Evolutionary conservation across 1,140 invertebrate species (phyloP).

Genomic region (Hycleus phaleratus): DNA sequence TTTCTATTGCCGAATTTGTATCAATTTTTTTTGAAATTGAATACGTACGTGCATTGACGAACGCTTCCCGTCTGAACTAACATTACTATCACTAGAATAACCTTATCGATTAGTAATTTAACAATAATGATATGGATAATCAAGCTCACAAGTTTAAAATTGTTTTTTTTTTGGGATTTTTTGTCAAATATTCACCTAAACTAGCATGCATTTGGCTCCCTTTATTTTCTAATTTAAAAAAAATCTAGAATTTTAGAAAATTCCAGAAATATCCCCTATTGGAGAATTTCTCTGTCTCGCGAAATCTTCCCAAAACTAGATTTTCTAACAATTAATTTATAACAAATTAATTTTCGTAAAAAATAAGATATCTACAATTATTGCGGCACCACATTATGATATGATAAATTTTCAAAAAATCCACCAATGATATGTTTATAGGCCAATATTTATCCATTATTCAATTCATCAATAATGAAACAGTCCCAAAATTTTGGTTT

Average conservation of each 20-base stretch:
- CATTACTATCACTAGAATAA: conserved; percentile 4
- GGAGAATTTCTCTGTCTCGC: conserved; percentile 25
- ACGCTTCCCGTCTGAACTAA: conserved; percentile 11
- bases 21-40: conserved; percentile 10
- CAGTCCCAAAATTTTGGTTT: conserved; percentile 3
- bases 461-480: neutral
- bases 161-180: neutral
- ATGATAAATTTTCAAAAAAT: conserved; percentile 19
- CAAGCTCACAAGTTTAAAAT: conserved; percentile 26
- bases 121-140: conserved; percentile 29
- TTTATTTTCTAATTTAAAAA: conserved; percentile 12
- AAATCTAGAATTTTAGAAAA: conserved; percentile 4
- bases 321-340: too few species aligned
- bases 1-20: neutral
- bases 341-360: neutral
- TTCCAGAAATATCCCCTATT: conserved; percentile 11
- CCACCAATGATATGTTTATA: conserved; percentile 31
- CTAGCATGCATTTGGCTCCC: conserved; percentile 24
- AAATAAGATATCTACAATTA: conserved; percentile 20
- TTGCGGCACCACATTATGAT: conserved; percentile 30
- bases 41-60: conserved; percentile 24
- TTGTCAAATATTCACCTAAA: neutral
- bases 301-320: conserved; percentile 6
- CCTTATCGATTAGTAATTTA: conserved; percentile 4
- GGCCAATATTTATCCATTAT: conserved; percentile 22